Evolutionary conservation across 2,888 invertebrate genomes (phyloP).

Genomic region (Noctua janthina): DNA sequence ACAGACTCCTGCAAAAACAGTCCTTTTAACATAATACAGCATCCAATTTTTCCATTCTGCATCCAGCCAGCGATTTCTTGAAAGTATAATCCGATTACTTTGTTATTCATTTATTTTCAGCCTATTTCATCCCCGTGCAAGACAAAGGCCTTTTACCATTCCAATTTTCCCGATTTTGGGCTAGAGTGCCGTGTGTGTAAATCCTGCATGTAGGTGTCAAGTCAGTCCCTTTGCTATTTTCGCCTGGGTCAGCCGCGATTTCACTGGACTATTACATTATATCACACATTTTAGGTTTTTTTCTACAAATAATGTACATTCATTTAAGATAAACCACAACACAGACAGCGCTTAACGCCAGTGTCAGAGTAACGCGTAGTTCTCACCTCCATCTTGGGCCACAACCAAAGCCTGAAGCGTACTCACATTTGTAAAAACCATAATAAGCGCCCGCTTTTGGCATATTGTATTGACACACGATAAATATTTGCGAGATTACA

Average conservation of each 20-base stretch:
- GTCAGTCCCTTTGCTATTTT: neutral
- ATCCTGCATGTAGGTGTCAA: neutral
- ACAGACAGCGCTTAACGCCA: too few species aligned
- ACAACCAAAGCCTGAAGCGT: constrained; percentile 78
- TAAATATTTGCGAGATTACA: constrained; percentile 88
- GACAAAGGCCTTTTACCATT: neutral
- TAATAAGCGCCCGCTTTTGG: constrained; percentile 89
- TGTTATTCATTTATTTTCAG: neutral
- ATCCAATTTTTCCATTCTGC: neutral
- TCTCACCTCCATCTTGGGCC: constrained; percentile 62
- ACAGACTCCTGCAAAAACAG: neutral
- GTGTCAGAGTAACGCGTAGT: neutral
- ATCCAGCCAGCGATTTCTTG: neutral
- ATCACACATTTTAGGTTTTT: neutral
- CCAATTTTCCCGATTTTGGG: neutral
- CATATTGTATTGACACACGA: constrained; percentile 89
- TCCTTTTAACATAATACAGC: neutral
- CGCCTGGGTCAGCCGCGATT: neutral
- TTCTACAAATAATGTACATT: neutral
- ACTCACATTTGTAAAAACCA: constrained; percentile 88
- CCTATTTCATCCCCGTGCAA: neutral
- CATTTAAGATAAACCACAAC: neutral
- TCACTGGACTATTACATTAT: neutral
- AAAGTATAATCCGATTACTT: neutral
- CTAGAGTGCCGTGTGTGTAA: too few species aligned